phyloP scores from a whole-genome alignment of 2,797 vertebrate species.

The Ibycter americanus region DNA sequence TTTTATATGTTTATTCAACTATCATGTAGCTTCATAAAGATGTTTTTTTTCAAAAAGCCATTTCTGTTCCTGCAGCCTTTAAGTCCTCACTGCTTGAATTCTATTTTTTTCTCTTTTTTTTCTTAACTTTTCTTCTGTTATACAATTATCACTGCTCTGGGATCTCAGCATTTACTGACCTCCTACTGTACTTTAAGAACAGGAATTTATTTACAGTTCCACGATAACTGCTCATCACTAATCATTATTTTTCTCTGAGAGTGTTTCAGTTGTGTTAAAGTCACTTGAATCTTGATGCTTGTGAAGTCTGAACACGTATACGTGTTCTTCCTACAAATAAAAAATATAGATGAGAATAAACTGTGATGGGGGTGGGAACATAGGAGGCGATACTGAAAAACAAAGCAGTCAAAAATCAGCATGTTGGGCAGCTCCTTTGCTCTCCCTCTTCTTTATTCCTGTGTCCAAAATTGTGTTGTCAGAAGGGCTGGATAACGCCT shows the following conservation, averaged over 20 bases:
- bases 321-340: neutral
- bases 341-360: neutral
- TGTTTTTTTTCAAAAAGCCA: neutral
- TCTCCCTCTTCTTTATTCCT: neutral
- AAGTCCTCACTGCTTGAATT: neutral
- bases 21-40: neutral
- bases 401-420: neutral
- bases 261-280: neutral
- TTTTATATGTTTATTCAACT: neutral
- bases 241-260: neutral
- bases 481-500: neutral
- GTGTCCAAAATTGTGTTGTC: fast-evolving
- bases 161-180: neutral
- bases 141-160: neutral
- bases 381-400: neutral
- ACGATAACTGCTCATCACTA: neutral
- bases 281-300: neutral
- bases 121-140: neutral
- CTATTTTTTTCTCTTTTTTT: neutral
- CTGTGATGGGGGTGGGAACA: neutral
- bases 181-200: neutral
- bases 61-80: neutral
- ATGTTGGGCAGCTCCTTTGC: neutral
- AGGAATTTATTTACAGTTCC: neutral
- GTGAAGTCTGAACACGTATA: neutral